Percentiles rank a stretch among this genome's conserved stretches.
Evolutionary conservation across 2,113 vertebrate species (phyloP).

Genomic region (Mormoops blainvillei): DNA sequence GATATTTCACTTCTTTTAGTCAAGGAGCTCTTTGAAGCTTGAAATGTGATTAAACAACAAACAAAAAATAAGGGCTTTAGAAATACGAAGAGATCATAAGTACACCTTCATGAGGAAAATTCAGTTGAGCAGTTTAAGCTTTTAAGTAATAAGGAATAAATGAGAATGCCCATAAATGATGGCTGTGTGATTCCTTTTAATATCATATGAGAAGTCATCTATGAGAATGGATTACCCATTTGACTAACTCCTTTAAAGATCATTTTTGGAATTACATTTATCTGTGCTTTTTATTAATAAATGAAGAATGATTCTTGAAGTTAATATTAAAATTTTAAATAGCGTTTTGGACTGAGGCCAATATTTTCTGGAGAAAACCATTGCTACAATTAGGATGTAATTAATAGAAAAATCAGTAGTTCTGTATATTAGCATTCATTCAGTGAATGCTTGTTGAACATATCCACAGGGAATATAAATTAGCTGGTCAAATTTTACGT

Average conservation of each 20-base stretch:
- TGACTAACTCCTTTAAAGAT: not conserved
- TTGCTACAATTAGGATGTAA: not conserved
- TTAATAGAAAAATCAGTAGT: not conserved
- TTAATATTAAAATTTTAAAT: conserved; percentile 5
- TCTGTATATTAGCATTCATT: not conserved
- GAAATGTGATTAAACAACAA: not conserved
- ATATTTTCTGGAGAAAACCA: not conserved
- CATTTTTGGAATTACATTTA: not conserved
- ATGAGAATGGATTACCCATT: not conserved
- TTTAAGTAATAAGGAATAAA: not conserved
- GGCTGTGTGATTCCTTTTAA: not conserved
- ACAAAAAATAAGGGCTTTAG: not conserved
- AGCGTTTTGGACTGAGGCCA: not conserved
- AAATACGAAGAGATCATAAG: not conserved
- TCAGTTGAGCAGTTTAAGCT: not conserved
- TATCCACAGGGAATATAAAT: not conserved
- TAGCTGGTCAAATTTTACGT: not conserved
- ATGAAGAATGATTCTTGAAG: not conserved
- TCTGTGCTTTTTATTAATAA: not conserved
- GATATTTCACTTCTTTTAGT: not conserved
- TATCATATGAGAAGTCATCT: not conserved
- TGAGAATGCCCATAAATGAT: not conserved
- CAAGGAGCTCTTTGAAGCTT: not conserved
- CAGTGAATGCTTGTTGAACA: not conserved
- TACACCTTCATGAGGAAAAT: not conserved